Conservation (phyloP, 2,888 invertebrate species). For the Synergus umbraculus region DNA sequence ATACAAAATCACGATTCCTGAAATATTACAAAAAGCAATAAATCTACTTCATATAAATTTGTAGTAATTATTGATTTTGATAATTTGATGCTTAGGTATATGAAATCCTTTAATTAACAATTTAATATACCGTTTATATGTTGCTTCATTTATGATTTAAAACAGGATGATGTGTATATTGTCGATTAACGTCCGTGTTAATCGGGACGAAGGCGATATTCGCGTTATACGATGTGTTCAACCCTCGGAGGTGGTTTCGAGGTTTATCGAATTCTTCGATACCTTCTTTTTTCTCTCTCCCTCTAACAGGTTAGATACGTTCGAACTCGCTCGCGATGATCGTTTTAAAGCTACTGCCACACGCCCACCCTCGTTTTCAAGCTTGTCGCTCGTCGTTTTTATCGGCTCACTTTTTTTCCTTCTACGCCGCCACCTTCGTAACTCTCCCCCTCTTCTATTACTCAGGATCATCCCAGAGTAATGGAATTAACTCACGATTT, state of each 20-base stretch:
- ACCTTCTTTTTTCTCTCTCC: conserved; percentile 54
- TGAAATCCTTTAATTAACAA: not conserved
- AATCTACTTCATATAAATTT: too few species aligned
- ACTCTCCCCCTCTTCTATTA: conserved; percentile 51
- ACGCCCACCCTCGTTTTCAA: conserved; percentile 45
- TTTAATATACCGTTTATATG: not conserved
- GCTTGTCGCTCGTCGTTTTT: conserved; percentile 39
- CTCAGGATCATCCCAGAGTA: conserved; percentile 63
- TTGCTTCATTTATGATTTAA: conserved; percentile 4
- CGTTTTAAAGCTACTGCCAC: conserved; percentile 46
- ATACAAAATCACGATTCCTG: too few species aligned
- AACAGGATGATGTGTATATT: conserved; percentile 24
- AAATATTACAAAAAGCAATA: too few species aligned
- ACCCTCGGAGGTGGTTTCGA: conserved; percentile 55
- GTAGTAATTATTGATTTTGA: too few species aligned
- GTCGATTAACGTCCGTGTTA: conserved; percentile 24
- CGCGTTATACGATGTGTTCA: not conserved
- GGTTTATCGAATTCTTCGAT: conserved; percentile 66
- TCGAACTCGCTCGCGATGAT: conserved; percentile 43
- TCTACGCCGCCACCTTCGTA: not conserved
- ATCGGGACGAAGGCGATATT: conserved; percentile 24
- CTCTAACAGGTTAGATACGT: conserved; percentile 45
- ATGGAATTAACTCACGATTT: conserved; percentile 65
- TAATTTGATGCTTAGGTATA: too few species aligned
- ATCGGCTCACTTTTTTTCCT: conserved; percentile 23